Evolutionary conservation across 2,797 vertebrate species (phyloP).

Genomic region (Coregonus ussuriensis): DNA sequence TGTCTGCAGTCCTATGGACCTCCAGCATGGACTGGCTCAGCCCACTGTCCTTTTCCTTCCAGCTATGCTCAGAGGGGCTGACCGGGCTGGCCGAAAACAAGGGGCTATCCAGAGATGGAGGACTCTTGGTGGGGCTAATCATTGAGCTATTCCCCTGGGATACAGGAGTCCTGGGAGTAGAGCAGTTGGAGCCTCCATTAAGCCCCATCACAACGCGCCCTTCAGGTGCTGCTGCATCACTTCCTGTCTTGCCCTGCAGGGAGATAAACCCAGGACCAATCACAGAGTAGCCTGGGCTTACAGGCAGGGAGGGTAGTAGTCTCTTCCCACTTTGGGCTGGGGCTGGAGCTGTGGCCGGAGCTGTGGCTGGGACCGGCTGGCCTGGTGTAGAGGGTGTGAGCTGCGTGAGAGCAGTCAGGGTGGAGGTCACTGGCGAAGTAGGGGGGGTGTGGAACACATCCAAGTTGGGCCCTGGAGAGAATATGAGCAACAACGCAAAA

Average conservation of each 20-base stretch:
- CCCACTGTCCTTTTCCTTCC: conserved; percentile 64
- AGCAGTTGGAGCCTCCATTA: conserved; percentile 51
- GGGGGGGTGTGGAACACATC: conserved; percentile 77
- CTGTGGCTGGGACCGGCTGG: conserved; percentile 25
- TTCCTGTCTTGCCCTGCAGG: conserved; percentile 43
- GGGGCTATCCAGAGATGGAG: conserved; percentile 24
- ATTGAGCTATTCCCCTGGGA: conserved; percentile 40
- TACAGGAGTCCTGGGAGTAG: conserved; percentile 39
- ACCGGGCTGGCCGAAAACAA: conserved; percentile 6
- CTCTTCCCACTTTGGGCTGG: conserved; percentile 44
- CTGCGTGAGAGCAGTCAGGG: conserved; percentile 32
- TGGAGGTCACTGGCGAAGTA: conserved; percentile 58
- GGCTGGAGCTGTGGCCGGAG: conserved; percentile 24
- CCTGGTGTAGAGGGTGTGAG: conserved; percentile 11
- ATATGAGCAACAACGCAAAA: conserved; percentile 6
- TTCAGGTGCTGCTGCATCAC: conserved; percentile 17
- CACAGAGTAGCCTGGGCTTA: conserved; percentile 30
- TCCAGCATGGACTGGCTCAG: conserved; percentile 51
- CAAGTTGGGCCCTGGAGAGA: conserved; percentile 49
- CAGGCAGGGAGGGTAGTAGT: conserved; percentile 33
- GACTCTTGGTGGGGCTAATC: conserved; percentile 47
- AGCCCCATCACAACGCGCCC: conserved; percentile 34
- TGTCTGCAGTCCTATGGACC: conserved; percentile 20
- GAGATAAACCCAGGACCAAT: conserved; percentile 23
- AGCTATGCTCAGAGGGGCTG: conserved; percentile 39